Evolutionary conservation across 2,797 vertebrate species (phyloP).

Genomic region (Eulemur rubriventer): DNA sequence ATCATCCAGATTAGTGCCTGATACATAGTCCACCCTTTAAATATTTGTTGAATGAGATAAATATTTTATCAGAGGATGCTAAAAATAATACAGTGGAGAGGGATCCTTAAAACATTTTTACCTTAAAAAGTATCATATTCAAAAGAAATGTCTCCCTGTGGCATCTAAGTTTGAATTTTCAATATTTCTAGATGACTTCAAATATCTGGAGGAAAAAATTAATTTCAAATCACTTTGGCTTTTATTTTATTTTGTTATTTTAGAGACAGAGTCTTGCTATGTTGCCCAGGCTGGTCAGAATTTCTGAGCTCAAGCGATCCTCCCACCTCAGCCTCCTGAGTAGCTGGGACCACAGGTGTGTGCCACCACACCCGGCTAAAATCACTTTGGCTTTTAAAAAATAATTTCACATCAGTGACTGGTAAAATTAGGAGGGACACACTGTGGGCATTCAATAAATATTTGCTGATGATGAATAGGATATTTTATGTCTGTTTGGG

Average conservation of each 20-base stretch:
- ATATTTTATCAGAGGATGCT: background rate
- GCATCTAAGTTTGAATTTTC: background rate
- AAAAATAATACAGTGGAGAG: background rate
- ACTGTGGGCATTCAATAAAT: background rate
- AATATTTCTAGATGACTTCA: background rate
- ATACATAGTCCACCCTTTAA: background rate
- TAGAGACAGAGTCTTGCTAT: no score
- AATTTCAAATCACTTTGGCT: background rate
- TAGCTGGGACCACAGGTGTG: no score
- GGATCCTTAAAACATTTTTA: conserved; percentile 16
- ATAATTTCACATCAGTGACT: background rate
- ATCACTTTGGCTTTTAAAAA: background rate
- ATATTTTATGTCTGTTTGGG: background rate
- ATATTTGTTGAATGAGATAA: background rate
- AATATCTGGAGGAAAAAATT: background rate
- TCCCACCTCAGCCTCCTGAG: no score
- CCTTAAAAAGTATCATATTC: background rate
- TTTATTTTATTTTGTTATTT: background rate
- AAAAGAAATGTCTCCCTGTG: background rate
- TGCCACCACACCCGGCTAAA: background rate
- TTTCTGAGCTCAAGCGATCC: no score
- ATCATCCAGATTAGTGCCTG: background rate
- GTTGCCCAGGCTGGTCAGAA: no score
- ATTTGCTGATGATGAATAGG: background rate
- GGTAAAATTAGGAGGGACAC: background rate